A percentile compares a stretch with the other conserved stretches of the same genome.
These are phyloP conservation scores for Thamnophis sirtalis DNA, from an alignment of 2,113 vertebrate species.

Conservation along the genomic window DNA sequence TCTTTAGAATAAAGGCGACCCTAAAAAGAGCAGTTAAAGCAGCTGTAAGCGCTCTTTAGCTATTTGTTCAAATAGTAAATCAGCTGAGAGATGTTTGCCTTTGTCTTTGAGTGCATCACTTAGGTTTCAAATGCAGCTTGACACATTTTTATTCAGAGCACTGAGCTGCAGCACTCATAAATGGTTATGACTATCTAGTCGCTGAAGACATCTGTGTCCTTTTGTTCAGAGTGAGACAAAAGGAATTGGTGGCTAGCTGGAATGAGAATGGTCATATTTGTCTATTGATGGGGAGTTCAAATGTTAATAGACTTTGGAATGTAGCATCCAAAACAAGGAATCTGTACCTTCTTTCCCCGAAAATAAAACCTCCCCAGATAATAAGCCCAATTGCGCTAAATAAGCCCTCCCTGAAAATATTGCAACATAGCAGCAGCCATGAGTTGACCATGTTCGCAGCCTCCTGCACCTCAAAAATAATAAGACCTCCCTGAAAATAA, in stretches of 20 bases:
- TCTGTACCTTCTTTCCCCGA: background rate
- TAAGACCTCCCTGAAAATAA: no score
- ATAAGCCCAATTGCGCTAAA: no score
- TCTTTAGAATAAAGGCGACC: background rate
- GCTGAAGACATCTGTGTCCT: conserved; percentile 42
- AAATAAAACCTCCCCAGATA: no score
- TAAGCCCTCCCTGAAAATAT: no score
- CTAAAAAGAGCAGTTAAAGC: conserved; percentile 17
- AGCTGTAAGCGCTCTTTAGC: conserved; percentile 24
- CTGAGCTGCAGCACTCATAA: conserved; percentile 38
- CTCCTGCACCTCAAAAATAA: no score
- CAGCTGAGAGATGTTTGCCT: conserved; percentile 22
- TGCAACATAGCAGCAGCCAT: no score
- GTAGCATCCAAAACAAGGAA: conserved; percentile 56
- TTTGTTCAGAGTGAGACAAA: conserved; percentile 24
- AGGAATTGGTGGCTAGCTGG: conserved; percentile 22
- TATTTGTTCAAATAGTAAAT: conserved; percentile 41
- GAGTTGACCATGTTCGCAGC: no score
- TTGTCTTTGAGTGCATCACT: conserved; percentile 35
- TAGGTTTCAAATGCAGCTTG: conserved; percentile 43
- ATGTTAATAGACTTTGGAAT: conserved; percentile 52
- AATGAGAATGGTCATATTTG: conserved; percentile 52
- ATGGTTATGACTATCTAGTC: conserved; percentile 33
- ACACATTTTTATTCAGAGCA: conserved; percentile 45
- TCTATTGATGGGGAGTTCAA: conserved; percentile 45